phyloP scores from a whole-genome alignment of 2,888 invertebrate genomes.

The Nysson spinosus region DNA sequence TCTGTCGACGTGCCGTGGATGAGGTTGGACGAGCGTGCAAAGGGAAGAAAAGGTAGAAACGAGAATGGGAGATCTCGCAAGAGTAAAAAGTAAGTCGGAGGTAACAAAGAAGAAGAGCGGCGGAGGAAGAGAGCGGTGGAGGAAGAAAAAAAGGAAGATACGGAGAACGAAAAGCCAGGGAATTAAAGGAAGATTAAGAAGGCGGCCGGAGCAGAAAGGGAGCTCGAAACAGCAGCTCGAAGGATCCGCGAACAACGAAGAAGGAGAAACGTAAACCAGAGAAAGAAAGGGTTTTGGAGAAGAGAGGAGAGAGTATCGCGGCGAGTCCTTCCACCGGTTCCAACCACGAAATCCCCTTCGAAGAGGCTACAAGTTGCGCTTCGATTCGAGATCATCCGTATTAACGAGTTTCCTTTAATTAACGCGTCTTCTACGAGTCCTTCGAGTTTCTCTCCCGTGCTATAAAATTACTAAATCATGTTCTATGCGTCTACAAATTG shows the following conservation, averaged over 20 bases:
- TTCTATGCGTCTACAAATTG: too few species aligned
- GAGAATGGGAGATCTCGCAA: conserved; percentile 8
- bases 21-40: conserved; percentile 25
- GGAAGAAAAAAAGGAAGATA: conserved; percentile 55
- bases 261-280: conserved; percentile 26
- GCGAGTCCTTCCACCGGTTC: conserved; percentile 3
- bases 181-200: conserved; percentile 75
- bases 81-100: conserved; percentile 32
- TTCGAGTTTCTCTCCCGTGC: conserved; percentile 47
- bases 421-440: conserved; percentile 54
- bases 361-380: conserved; percentile 20
- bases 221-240: conserved; percentile 50
- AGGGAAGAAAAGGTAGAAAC: conserved; percentile 27
- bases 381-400: conserved; percentile 55
- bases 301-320: conserved; percentile 29
- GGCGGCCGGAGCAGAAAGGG: conserved; percentile 55
- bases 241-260: conserved; percentile 39
- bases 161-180: conserved; percentile 60
- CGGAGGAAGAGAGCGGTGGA: conserved; percentile 58
- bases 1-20: conserved; percentile 49
- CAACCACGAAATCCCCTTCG: conserved; percentile 28
- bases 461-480: too few species aligned
- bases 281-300: conserved; percentile 38
- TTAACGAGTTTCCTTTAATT: conserved; percentile 71
- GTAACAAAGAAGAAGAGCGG: conserved; percentile 51